Evolutionary conservation across 2,797 vertebrate genomes (phyloP).

Genomic region (Pelochelys cantorii): DNA sequence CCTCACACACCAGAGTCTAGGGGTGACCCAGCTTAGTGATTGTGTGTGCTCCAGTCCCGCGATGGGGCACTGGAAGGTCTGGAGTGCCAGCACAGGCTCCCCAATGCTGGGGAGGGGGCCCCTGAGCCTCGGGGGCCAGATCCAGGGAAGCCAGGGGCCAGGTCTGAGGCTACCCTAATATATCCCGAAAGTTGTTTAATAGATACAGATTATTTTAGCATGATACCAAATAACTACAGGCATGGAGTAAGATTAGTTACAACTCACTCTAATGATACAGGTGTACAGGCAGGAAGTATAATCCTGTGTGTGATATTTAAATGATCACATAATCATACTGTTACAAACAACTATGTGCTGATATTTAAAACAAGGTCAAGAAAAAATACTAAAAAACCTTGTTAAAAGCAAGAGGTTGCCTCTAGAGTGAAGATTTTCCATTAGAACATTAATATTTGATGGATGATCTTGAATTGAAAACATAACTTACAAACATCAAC

Average conservation of each 20-base stretch:
- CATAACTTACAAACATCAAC: constrained; percentile 71
- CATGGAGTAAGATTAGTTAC: rapidly evolving
- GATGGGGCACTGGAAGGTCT: too few relatives aligned
- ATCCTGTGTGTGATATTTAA: background rate
- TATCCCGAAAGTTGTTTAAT: background rate
- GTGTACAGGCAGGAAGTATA: background rate
- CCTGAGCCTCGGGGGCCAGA: too few relatives aligned
- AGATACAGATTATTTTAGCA: background rate
- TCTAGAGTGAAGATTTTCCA: constrained; percentile 80
- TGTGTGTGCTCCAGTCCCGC: too few relatives aligned
- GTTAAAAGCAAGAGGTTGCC: constrained; percentile 73
- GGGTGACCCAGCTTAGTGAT: too few relatives aligned
- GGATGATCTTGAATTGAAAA: constrained; percentile 63
- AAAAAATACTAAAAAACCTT: constrained; percentile 57
- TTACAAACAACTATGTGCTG: background rate
- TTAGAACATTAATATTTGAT: constrained; percentile 84
- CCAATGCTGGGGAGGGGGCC: too few relatives aligned
- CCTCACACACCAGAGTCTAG: too few relatives aligned
- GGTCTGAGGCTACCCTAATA: too few relatives aligned
- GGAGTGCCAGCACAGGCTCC: too few relatives aligned
- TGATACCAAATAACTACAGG: background rate
- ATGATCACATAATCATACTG: background rate
- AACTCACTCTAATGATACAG: background rate
- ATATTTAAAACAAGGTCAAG: constrained; percentile 55
- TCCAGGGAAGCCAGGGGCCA: too few relatives aligned